Evolutionary conservation across 1,140 invertebrate species (phyloP), one percentile per base, ranked within the genome.

Genomic region (Calliopsis andreniformis): DNA sequence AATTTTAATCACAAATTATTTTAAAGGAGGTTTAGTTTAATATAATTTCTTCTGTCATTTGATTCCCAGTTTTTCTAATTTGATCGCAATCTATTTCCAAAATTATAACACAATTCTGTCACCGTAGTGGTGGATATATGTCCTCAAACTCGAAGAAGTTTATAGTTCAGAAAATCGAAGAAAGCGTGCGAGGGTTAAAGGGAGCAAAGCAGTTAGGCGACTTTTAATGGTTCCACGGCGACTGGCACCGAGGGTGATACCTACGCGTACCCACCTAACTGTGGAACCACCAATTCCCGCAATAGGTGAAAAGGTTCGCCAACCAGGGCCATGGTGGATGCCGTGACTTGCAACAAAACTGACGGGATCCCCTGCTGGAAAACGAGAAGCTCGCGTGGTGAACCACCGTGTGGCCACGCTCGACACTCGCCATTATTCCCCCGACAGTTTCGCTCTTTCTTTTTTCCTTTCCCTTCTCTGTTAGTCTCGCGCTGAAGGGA

Each of bases 331-430:
- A 67, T 84, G 70, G 78, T 62, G 78, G 64, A 80, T 87, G 78
- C 87, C 89, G 89, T 90, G 87, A 90, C 87, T 88, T 80, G 86
- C 79, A 59, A 72, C 78, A 75, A 39, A 82, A 83, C 67, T 84
- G 82, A 76, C 76, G 78, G 79, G 73, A 80, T 82, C 85, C 71
- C 79, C 56, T 59, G 47, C 35, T 84, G 84, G 84, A 86, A 87
- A 87, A 89, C 86, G 86, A 87, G 87, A 89, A 89, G 81, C 88
- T 91, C 87, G 88, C 87, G 90, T 89, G 90, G 90, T 89, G 86
- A 91, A 91, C 90, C 90, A 62, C 89, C 83, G 86, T 90, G 89
- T 90, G 90, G 90, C 89, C 89, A 90, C 87, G 85, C 86, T 89
- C 86, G 87, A 91, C 90, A 91, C 89, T 89, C 85, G 85, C 85